These are phyloP conservation scores for Micrastur ruficollis DNA, from an alignment of 2,797 vertebrate genomes.

Conservation along the genomic window DNA sequence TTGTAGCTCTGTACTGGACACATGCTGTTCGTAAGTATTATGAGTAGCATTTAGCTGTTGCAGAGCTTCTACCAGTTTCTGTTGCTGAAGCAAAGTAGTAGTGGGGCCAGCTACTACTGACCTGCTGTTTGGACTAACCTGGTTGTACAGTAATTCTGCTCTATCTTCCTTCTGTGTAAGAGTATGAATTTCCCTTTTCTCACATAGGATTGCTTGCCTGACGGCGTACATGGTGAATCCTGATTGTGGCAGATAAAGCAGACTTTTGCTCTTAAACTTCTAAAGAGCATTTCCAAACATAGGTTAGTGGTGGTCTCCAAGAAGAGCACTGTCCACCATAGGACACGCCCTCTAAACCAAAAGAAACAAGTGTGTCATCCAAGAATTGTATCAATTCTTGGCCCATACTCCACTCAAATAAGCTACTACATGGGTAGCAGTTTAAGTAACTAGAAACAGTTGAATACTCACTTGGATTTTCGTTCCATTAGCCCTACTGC, in stretches of 20 bases:
- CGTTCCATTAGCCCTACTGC: neutral
- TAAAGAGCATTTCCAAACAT: neutral
- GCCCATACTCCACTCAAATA: neutral
- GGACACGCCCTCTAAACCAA: neutral
- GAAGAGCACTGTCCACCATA: neutral
- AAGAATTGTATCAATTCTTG: neutral
- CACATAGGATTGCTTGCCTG: neutral
- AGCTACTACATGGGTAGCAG: neutral
- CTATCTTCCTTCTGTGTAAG: neutral
- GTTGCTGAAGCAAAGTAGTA: neutral
- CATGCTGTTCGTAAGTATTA: rapidly evolving
- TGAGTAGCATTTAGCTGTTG: neutral
- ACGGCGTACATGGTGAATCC: neutral
- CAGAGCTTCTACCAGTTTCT: neutral
- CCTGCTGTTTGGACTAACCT: neutral
- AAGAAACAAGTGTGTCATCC: neutral
- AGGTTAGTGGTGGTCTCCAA: neutral
- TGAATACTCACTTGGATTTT: neutral
- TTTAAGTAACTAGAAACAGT: neutral
- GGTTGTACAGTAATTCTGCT: neutral
- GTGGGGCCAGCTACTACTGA: neutral
- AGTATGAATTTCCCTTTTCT: neutral
- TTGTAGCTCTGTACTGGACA: neutral
- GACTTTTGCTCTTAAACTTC: neutral
- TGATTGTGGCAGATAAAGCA: neutral